Conservation (phyloP, 1,140 invertebrate species). For the Limonius californicus region DNA sequence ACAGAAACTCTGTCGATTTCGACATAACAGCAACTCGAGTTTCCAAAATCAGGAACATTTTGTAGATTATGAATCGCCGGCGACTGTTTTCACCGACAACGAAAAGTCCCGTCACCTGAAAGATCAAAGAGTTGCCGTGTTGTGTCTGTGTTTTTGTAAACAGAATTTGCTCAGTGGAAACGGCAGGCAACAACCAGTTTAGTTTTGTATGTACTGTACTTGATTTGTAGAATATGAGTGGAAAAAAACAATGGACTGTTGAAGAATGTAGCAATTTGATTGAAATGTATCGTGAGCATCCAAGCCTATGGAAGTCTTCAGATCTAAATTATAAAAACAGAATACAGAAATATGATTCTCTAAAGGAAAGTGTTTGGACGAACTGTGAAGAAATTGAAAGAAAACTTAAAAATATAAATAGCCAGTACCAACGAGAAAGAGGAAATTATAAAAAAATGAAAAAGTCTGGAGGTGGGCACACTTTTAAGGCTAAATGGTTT, state of each 20-base stretch:
- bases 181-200: too few species aligned
- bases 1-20: too few species aligned
- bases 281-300: background rate
- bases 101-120: too few species aligned
- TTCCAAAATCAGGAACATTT: too few species aligned
- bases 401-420: slow-evolving; percentile 16
- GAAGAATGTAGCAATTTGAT: background rate
- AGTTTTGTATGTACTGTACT: too few species aligned
- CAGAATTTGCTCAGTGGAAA: too few species aligned
- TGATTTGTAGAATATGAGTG: too few species aligned
- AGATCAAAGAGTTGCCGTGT: too few species aligned
- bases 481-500: slow-evolving; percentile 21
- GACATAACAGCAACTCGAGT: too few species aligned
- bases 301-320: background rate
- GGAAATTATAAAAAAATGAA: slow-evolving; percentile 19
- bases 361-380: background rate
- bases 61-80: too few species aligned
- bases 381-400: background rate
- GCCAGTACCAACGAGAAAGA: slow-evolving; percentile 19
- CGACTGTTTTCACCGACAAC: too few species aligned
- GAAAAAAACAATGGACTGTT: background rate
- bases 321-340: background rate
- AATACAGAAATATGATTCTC: background rate
- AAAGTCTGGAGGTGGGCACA: slow-evolving; percentile 13
- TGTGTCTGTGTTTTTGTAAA: too few species aligned